Evolutionary conservation across 2,888 invertebrate genomes (phyloP).

Genomic region (Dilophus febrilis): DNA sequence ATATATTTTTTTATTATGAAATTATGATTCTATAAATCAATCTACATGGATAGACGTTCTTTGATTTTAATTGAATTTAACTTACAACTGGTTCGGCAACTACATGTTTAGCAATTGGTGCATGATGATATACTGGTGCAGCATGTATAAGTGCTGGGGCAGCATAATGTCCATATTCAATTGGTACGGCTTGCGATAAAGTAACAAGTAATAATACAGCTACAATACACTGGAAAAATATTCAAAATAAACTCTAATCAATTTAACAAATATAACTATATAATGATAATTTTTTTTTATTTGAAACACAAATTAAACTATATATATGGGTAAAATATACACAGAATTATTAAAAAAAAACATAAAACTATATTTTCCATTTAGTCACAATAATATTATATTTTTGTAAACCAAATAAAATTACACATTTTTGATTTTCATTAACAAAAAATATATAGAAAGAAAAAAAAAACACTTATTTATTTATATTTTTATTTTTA

Average conservation of each 20-base stretch:
- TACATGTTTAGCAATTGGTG: slow-evolving; percentile 15
- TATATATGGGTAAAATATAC: no score
- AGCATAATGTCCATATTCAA: slow-evolving; percentile 28
- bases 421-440: no score
- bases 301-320: no score
- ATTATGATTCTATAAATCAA: not conserved
- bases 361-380: no score
- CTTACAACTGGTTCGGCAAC: slow-evolving; percentile 23
- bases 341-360: no score
- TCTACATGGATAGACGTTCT: not conserved
- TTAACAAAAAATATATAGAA: no score
- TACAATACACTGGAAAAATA: slow-evolving; percentile 25
- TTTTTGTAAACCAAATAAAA: no score
- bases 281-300: no score
- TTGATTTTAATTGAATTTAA: no score
- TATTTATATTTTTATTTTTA: no score
- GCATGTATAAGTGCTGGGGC: slow-evolving; percentile 18
- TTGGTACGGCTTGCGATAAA: slow-evolving; percentile 25
- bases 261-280: not conserved
- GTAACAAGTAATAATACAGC: slow-evolving; percentile 25
- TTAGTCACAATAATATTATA: no score
- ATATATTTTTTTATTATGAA: not conserved
- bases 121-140: slow-evolving; percentile 11
- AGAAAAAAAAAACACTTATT: no score
- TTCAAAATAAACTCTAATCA: not conserved